phyloP scores from a whole-genome alignment of 2,888 invertebrate species.

The Agonopterix alstromeriana region DNA sequence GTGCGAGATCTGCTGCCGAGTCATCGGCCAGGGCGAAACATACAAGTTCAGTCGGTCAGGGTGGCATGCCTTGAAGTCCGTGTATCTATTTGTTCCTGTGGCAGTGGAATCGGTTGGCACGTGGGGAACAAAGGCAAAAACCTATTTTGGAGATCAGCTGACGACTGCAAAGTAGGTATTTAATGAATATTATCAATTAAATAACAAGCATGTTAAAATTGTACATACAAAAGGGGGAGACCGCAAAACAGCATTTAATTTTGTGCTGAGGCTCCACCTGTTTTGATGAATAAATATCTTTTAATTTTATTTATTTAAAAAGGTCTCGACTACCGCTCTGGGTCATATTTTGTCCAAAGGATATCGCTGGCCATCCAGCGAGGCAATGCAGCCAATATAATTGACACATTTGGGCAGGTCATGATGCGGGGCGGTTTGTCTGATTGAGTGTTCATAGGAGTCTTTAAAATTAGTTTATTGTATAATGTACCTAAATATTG shows the following conservation, averaged over 20 bases:
- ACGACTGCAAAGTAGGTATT: too few relatives aligned
- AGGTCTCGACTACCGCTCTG: background rate
- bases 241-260: too few relatives aligned
- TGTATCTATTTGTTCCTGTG: background rate
- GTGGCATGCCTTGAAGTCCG: background rate
- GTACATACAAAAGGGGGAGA: too few relatives aligned
- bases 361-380: background rate
- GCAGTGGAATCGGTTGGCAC: background rate
- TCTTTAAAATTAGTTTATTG: too few relatives aligned
- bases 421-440: background rate
- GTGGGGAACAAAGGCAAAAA: background rate
- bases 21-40: background rate
- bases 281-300: too few relatives aligned
- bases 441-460: background rate
- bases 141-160: background rate
- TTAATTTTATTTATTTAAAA: too few relatives aligned
- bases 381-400: background rate
- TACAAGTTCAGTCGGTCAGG: too few relatives aligned
- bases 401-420: background rate
- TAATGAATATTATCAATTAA: too few relatives aligned
- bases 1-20: too few relatives aligned
- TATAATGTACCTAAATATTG: too few relatives aligned
- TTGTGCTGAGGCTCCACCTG: too few relatives aligned
- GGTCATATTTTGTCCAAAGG: background rate
- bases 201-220: too few relatives aligned